Conservation (phyloP, 2,113 vertebrate genomes). For the Sinocyclocheilus rhinocerous region DNA sequence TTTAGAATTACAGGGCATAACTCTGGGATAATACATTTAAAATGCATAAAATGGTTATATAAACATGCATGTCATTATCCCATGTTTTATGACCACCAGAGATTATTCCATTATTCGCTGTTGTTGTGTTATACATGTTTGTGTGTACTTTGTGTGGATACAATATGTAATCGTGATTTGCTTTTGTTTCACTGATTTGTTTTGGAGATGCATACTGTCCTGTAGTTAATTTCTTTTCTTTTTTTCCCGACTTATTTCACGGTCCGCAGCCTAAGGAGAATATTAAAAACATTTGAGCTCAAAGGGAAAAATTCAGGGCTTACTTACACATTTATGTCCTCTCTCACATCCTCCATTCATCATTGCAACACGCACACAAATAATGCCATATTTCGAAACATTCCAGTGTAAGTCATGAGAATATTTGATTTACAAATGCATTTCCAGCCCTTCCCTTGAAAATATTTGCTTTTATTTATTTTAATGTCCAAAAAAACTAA, state of each 20-base stretch:
- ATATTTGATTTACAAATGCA: neutral
- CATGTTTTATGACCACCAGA: neutral
- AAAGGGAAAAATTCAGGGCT: constrained; percentile 34
- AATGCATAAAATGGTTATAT: neutral
- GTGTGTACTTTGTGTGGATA: constrained; percentile 26
- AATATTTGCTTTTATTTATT: constrained; percentile 35
- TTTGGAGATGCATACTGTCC: constrained; percentile 3
- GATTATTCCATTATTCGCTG: neutral
- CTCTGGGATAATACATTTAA: neutral
- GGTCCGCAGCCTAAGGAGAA: constrained; percentile 20
- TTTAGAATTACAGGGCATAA: constrained; percentile 21
- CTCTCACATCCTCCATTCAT: neutral
- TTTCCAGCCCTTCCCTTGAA: neutral
- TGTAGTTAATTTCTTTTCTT: neutral
- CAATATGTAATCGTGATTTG: constrained; percentile 19
- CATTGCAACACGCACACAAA: neutral
- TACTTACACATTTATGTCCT: neutral
- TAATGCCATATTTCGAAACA: neutral
- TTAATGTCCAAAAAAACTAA: neutral
- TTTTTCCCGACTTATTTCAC: neutral
- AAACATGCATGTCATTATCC: neutral
- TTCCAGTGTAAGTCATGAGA: constrained; percentile 6
- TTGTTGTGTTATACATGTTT: constrained; percentile 32
- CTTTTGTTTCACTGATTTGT: constrained; percentile 20
- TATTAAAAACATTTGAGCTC: constrained; percentile 22